These are phyloP conservation scores for Chitala chitala DNA, from an alignment of 2,113 vertebrate genomes.

Conservation along the genomic window DNA sequence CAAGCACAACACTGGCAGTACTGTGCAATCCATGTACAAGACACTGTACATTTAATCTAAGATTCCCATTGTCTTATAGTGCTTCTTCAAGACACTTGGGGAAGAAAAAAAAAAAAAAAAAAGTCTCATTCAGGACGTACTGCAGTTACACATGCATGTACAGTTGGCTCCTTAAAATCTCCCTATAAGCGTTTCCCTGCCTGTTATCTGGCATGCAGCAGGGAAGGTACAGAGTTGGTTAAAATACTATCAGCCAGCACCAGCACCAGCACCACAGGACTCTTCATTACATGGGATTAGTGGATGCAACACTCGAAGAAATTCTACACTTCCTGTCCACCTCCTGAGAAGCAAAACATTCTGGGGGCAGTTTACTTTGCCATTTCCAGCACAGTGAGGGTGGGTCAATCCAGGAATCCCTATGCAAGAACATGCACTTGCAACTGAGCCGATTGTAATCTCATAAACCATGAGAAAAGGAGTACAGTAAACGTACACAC, in stretches of 20 bases:
- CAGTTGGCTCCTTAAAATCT: too few species aligned
- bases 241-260: too few species aligned
- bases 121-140: background rate
- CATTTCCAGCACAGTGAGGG: too few species aligned
- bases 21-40: background rate
- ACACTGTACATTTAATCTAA: background rate
- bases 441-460: too few species aligned
- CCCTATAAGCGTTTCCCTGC: background rate
- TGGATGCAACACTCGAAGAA: background rate
- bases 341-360: background rate
- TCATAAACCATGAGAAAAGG: too few species aligned
- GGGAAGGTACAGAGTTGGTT: background rate
- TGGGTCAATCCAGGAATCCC: too few species aligned
- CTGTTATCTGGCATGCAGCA: constrained; percentile 1
- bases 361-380: background rate
- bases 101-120: too few species aligned
- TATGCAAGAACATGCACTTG: too few species aligned
- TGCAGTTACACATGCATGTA: background rate
- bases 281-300: constrained; percentile 3
- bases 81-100: too few species aligned
- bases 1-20: background rate
- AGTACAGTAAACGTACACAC: too few species aligned
- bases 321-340: background rate
- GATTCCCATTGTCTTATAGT: too few species aligned
- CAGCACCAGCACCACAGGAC: too few species aligned